A percentile compares a stretch with the other conserved stretches of the same genome.
phyloP scores from a whole-genome alignment of 2,113 vertebrate species.

The Rhodinocichla rosea region DNA sequence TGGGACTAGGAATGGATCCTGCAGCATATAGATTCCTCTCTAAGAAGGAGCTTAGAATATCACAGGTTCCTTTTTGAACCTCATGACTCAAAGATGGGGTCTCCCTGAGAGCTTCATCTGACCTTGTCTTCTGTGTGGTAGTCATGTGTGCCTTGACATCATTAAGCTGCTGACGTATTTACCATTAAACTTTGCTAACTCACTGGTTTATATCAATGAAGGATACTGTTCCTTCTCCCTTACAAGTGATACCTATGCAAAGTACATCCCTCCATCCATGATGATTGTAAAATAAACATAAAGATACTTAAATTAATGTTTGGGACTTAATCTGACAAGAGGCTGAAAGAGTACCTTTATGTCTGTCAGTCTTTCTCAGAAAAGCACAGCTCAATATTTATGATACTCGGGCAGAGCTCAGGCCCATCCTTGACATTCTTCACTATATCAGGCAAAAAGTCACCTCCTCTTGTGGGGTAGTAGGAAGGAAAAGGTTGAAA shows the following conservation, averaged over 20 bases:
- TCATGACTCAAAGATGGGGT: accelerated
- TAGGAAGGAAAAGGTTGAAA: background rate
- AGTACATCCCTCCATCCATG: background rate
- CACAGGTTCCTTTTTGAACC: background rate
- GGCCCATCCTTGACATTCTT: background rate
- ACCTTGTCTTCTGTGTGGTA: background rate
- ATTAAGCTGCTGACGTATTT: background rate
- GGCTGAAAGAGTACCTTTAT: background rate
- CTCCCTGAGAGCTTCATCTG: background rate
- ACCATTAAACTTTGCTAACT: background rate
- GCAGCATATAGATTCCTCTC: background rate
- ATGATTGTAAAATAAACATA: background rate
- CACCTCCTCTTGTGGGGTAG: background rate
- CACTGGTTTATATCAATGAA: background rate
- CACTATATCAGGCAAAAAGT: background rate
- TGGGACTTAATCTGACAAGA: background rate
- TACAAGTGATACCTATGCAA: background rate
- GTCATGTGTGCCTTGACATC: background rate
- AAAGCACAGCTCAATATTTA: background rate
- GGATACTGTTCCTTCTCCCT: background rate
- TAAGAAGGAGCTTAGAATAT: background rate
- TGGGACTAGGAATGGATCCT: background rate
- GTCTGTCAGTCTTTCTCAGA: background rate
- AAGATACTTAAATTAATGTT: background rate
- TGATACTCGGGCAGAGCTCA: background rate